phyloP scores from a whole-genome alignment of 2,113 vertebrate genomes.

The Gulo gulo region DNA sequence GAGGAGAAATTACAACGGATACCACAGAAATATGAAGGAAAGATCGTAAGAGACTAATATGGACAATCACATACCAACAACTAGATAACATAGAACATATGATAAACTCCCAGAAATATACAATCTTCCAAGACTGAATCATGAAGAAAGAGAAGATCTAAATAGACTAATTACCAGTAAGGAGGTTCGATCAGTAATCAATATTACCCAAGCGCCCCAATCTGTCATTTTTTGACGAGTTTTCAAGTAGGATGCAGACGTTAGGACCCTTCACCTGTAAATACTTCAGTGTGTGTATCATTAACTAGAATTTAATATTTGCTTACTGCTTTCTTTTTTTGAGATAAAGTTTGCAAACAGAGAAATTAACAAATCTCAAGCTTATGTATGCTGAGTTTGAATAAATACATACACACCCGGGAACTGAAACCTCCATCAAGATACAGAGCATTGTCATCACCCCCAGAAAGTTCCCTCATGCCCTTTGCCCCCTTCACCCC shows the following conservation, averaged over 20 bases:
- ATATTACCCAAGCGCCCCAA: background rate
- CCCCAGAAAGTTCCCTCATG: background rate
- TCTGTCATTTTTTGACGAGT: background rate
- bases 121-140: background rate
- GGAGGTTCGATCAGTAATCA: background rate
- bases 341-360: slow-evolving; percentile 24
- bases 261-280: background rate
- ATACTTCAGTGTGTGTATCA: background rate
- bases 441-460: background rate
- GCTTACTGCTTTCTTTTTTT: background rate
- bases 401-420: background rate
- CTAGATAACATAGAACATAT: background rate
- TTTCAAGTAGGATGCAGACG: background rate
- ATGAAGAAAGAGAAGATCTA: background rate
- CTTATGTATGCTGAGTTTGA: background rate
- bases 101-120: background rate
- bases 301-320: slow-evolving; percentile 9
- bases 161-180: background rate
- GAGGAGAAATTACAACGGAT: background rate
- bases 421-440: background rate
- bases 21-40: background rate
- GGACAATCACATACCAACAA: background rate
- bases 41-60: background rate
- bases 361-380: background rate
- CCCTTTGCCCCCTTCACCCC: no score